These are phyloP conservation scores for Premnoplex brunnescens DNA, from an alignment of 2,797 vertebrate genomes.

Conservation along the genomic window DNA sequence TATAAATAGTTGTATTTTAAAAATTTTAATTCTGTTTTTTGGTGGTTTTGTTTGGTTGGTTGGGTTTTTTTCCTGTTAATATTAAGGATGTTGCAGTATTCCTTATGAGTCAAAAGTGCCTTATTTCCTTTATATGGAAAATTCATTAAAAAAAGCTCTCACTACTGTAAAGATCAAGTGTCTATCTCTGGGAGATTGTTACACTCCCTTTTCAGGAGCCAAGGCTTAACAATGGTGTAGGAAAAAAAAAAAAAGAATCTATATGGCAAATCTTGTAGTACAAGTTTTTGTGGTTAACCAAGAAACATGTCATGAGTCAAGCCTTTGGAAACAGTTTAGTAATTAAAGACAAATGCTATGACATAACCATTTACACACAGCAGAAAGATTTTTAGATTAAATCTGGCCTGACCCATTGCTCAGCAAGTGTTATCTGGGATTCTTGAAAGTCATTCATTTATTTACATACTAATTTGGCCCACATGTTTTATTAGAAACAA, in stretches of 20 bases:
- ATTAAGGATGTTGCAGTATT: not conserved
- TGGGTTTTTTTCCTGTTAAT: not conserved
- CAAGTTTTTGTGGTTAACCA: conserved; percentile 85
- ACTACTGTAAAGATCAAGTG: conserved; percentile 67
- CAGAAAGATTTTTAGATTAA: conserved; percentile 81
- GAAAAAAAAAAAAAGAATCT: conserved; percentile 68
- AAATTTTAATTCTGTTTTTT: not conserved
- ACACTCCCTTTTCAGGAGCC: conserved; percentile 72
- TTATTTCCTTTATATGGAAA: conserved; percentile 47
- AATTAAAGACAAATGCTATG: conserved; percentile 87
- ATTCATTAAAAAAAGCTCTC: not conserved
- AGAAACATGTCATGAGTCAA: conserved; percentile 81
- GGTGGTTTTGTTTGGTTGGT: too few relatives aligned
- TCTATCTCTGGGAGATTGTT: conserved; percentile 53
- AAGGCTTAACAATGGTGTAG: conserved; percentile 67
- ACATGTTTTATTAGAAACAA: conserved; percentile 77
- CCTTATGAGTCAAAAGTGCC: conserved; percentile 22
- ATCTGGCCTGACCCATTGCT: conserved; percentile 80
- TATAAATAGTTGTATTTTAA: not conserved
- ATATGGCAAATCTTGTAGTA: conserved; percentile 81
- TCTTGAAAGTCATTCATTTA: conserved; percentile 78
- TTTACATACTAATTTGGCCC: conserved; percentile 81
- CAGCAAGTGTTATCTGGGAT: conserved; percentile 82
- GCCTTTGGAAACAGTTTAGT: conserved; percentile 79
- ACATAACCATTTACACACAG: conserved; percentile 82